phyloP scores from a whole-genome alignment of 1,140 invertebrate genomes.

The Heterodera carotae region DNA sequence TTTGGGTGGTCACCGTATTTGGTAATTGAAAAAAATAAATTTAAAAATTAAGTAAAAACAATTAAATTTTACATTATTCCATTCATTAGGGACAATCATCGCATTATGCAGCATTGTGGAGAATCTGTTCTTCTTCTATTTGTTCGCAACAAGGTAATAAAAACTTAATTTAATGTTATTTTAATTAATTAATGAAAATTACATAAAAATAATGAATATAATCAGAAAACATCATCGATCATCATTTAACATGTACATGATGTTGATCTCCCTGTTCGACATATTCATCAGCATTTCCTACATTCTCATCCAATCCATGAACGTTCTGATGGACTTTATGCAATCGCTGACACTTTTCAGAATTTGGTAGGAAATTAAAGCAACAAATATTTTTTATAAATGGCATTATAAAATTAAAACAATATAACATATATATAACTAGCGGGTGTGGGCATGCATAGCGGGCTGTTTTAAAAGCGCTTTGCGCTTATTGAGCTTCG shows the following conservation, averaged over 20 bases:
- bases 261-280: slow-evolving; percentile 61
- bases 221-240: slow-evolving; percentile 54
- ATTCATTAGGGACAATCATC: slow-evolving; percentile 34
- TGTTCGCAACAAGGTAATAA: slow-evolving; percentile 53
- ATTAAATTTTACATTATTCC: background rate
- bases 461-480: too few relatives aligned
- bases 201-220: slow-evolving; percentile 16
- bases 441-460: too few relatives aligned
- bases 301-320: slow-evolving; percentile 60
- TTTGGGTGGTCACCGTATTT: slow-evolving; percentile 59
- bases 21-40: slow-evolving; percentile 22
- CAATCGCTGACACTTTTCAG: slow-evolving; percentile 47
- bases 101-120: slow-evolving; percentile 53
- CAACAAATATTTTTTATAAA: too few relatives aligned
- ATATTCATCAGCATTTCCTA: slow-evolving; percentile 60
- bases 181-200: background rate
- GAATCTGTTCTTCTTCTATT: slow-evolving; percentile 54
- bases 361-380: slow-evolving; percentile 50
- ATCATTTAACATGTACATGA: slow-evolving; percentile 56
- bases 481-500: too few relatives aligned
- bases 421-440: background rate
- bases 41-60: background rate
- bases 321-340: slow-evolving; percentile 57
- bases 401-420: background rate
- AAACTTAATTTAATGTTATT: background rate